These are phyloP conservation scores for Phalacrocorax carbo DNA, from an alignment of 2,113 vertebrate species.

Conservation along the genomic window DNA sequence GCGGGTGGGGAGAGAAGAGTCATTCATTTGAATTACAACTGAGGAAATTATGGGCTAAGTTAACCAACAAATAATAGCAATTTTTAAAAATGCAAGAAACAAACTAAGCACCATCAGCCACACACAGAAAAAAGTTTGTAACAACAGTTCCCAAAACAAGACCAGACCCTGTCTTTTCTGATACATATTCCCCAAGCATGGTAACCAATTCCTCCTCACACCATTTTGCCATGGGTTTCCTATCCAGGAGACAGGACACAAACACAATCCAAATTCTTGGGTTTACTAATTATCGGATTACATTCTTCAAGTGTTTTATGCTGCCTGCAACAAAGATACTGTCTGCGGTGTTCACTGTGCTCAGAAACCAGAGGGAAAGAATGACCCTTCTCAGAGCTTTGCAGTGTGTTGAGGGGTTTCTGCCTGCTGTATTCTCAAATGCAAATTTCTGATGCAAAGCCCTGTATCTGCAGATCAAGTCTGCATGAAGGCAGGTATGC, in stretches of 20 bases:
- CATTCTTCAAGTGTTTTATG: background rate
- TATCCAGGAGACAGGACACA: background rate
- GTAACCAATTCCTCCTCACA: background rate
- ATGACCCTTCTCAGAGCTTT: background rate
- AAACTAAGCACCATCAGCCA: background rate
- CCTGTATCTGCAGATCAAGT: background rate
- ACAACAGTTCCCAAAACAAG: background rate
- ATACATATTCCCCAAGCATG: background rate
- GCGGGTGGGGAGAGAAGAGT: background rate
- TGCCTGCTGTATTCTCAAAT: background rate
- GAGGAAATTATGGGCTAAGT: conserved; percentile 23
- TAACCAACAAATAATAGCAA: background rate
- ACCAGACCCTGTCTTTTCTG: background rate
- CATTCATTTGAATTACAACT: conserved; percentile 12
- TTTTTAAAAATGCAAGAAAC: background rate
- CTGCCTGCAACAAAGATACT: background rate
- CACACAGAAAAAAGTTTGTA: background rate
- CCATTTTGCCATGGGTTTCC: background rate
- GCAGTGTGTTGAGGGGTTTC: background rate
- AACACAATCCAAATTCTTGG: background rate
- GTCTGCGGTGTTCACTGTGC: background rate
- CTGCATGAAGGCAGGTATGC: accelerated
- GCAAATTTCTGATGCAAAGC: background rate
- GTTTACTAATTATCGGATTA: background rate
- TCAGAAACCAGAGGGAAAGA: background rate